Evolutionary conservation across 2,113 vertebrate genomes (phyloP).

Genomic region (Carassius carassius): DNA sequence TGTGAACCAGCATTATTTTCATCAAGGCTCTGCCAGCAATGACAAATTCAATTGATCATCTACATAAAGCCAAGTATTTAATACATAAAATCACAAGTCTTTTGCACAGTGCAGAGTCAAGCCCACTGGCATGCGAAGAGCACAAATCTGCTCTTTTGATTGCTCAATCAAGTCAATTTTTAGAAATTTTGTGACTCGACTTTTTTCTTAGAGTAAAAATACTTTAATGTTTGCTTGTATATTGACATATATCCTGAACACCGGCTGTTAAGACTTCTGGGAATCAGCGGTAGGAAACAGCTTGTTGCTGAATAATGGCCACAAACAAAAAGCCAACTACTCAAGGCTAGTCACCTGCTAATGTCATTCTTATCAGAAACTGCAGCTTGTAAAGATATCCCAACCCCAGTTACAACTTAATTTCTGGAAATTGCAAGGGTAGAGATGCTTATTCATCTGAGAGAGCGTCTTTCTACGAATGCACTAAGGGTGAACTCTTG

Average conservation of each 20-base stretch:
- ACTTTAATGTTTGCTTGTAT: not conserved
- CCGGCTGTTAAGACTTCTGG: not conserved
- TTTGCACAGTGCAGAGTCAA: not conserved
- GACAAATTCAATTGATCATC: not conserved
- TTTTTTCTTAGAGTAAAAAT: not conserved
- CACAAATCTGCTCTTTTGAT: not conserved
- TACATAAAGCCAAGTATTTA: not conserved
- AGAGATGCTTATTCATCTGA: conserved; percentile 65
- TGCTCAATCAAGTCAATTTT: not conserved
- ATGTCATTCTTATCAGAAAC: conserved; percentile 65
- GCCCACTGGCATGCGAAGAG: not conserved
- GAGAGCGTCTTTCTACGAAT: conserved; percentile 41
- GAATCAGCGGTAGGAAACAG: conserved; percentile 30
- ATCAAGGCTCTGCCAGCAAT: not conserved
- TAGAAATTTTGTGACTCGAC: not conserved
- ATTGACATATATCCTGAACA: conserved; percentile 4
- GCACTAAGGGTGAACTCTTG: conserved; percentile 23
- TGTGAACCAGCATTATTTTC: conserved; percentile 17
- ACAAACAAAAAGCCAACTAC: not conserved
- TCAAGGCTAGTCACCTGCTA: conserved; percentile 27
- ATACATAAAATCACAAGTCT: not conserved
- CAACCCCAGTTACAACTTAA: conserved; percentile 48
- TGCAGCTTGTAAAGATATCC: conserved; percentile 40
- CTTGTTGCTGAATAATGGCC: conserved; percentile 17
- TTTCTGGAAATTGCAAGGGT: conserved; percentile 35